A percentile compares a stretch with the other conserved stretches of the same genome.
Evolutionary conservation across 2,888 invertebrate genomes (phyloP).

Genomic region (Cheilosia grossa): DNA sequence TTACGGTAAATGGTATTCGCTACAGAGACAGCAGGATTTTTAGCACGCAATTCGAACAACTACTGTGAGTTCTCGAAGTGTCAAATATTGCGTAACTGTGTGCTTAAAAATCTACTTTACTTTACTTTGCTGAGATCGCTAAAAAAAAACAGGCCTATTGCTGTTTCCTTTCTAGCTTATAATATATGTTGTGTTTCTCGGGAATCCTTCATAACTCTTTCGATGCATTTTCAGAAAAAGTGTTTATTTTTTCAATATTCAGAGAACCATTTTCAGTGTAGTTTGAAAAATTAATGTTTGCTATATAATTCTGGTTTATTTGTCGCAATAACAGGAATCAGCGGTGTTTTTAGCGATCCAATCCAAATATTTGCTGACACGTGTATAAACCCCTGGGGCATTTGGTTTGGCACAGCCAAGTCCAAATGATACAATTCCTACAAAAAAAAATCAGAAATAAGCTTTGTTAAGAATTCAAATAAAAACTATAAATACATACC

Average conservation of each 20-base stretch:
- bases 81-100: too few species aligned
- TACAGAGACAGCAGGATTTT: too few species aligned
- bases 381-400: constrained; percentile 81
- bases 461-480: not conserved
- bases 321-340: constrained; percentile 80
- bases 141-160: too few species aligned
- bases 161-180: too few species aligned
- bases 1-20: too few species aligned
- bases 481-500: constrained; percentile 65
- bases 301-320: constrained; percentile 10
- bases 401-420: constrained; percentile 81
- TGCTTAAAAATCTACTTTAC: too few species aligned
- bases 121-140: too few species aligned
- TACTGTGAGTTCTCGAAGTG: too few species aligned
- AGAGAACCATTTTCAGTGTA: not conserved
- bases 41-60: too few species aligned
- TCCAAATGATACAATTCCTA: constrained; percentile 80
- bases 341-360: constrained; percentile 80
- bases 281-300: not conserved
- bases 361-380: constrained; percentile 80
- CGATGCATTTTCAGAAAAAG: not conserved
- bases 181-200: too few species aligned
- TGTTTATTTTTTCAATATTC: not conserved
- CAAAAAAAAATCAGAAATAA: not conserved
- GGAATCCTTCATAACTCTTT: too few species aligned